Evolutionary conservation across 2,888 invertebrate species (phyloP), one percentile per base, ranked within the genome.

Genomic region (Caenorhabditis sp.): DNA sequence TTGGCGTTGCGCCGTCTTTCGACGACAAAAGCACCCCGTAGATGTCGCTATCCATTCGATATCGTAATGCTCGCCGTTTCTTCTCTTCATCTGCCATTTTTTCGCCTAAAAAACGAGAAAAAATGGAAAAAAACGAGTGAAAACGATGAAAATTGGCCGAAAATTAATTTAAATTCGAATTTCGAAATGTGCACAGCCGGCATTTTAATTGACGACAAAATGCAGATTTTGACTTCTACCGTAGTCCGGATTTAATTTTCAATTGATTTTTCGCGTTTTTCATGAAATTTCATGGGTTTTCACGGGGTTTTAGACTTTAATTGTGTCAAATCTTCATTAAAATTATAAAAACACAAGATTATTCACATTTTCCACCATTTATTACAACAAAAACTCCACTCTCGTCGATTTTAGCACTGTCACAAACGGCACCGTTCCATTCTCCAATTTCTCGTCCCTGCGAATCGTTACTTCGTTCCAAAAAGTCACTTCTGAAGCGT

Each of bases 381-480:
- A 47, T 65, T 37, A 65, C 26, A 72, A 58, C 32, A n/a, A 44
- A 51, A 56, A 72, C 15, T 72, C 65, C 24, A 65, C 20, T 26
- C 58, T n/a, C 15, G n/a, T 32, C 2, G 71, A 71, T n/a, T 79
- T 79, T 20, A 70, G 22, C 18, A 79, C 67, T 26, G 79, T 71
- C 6, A 65, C 65, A 55, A 79, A 79, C 5, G 47, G n/a, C 13
- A 71, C 26, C 5, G 65, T 51, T 24, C 65, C 70, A 51, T 79
- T 79, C 1, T 18, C 6, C 1, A 80, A 6, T 26, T 68, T 68
- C 8, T 74, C 74, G 35, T 64, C 69, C 37, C 35, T 68, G 26
- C 74, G 55, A 22, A 80, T 62, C 6, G 80, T 80, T 0, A 80
- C 58, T 44, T 80, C 80, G 26, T 28, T 64, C 80, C 80, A 80